Conservation (phyloP, 2,113 vertebrate genomes). For the Chlorocebus sabaeus region DNA sequence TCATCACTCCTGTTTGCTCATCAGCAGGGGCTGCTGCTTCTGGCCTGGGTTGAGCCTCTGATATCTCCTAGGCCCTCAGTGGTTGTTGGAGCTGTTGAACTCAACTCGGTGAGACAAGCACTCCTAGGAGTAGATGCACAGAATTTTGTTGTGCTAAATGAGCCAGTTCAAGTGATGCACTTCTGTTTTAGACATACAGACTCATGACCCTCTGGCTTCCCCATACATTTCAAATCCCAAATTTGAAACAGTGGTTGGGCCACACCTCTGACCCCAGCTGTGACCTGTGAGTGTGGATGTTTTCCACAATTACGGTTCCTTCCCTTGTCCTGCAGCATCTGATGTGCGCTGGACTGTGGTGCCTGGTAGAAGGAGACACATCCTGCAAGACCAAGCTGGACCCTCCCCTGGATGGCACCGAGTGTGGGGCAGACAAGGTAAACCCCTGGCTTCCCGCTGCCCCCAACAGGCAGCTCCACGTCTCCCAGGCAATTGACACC, state of each 20-base stretch:
- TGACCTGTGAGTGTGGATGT: not conserved
- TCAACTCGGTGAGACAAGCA: not conserved
- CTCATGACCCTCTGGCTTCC: not conserved
- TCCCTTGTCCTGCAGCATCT: slow-evolving; percentile 88
- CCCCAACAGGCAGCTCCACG: fast-evolving
- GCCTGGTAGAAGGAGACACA: slow-evolving; percentile 93
- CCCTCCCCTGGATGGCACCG: slow-evolving; percentile 96
- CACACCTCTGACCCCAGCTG: not conserved
- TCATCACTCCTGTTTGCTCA: not conserved
- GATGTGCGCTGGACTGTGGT: slow-evolving; percentile 97
- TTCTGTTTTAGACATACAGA: not conserved
- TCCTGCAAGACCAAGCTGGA: slow-evolving; percentile 98
- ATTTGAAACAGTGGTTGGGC: not conserved
- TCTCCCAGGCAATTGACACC: fast-evolving
- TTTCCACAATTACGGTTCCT: not conserved
- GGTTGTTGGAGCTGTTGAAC: not conserved
- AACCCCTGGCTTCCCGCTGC: not conserved
- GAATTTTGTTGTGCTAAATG: not conserved
- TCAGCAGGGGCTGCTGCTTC: not conserved
- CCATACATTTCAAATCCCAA: not conserved
- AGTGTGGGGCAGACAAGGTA: slow-evolving; percentile 98
- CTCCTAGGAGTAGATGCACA: not conserved
- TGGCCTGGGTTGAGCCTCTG: no score
- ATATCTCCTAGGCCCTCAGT: not conserved
- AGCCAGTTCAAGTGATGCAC: not conserved